Conservation (phyloP, 2,113 vertebrate species). For the Natator depressus region DNA sequence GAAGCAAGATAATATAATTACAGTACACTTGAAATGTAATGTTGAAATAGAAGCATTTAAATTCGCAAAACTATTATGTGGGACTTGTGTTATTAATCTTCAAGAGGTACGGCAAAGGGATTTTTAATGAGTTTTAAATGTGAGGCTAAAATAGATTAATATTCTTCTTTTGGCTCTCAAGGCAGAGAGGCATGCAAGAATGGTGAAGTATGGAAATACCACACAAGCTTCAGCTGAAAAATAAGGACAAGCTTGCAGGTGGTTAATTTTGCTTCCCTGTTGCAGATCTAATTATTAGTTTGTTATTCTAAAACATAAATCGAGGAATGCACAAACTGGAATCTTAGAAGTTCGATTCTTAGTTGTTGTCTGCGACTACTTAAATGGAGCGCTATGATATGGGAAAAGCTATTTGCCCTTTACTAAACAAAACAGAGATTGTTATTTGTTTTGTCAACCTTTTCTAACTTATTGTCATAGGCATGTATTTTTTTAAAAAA, state of each 20-base stretch:
- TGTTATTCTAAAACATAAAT: not conserved
- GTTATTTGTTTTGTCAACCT: not conserved
- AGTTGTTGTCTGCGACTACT: constrained; percentile 29
- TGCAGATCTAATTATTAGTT: not conserved
- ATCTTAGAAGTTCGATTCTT: constrained; percentile 15
- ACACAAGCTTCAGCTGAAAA: not conserved
- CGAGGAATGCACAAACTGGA: not conserved
- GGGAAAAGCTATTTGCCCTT: not conserved
- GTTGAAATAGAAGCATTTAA: constrained; percentile 65
- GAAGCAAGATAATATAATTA: constrained; percentile 68
- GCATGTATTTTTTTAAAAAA: not conserved
- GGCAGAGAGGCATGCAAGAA: not conserved
- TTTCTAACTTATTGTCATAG: not conserved
- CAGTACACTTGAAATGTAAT: constrained; percentile 61
- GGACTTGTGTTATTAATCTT: constrained; percentile 63
- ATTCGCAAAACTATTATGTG: constrained; percentile 56
- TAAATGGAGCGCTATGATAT: not conserved
- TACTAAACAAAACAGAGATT: not conserved
- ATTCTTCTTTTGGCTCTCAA: not conserved
- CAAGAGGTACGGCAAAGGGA: constrained; percentile 37
- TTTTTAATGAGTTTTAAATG: constrained; percentile 72
- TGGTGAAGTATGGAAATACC: not conserved
- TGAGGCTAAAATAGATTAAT: constrained; percentile 38
- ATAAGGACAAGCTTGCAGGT: not conserved
- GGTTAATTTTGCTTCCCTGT: not conserved